phyloP scores from a whole-genome alignment of 1,140 invertebrate species.

The Aphaenogaster ashmeadi region DNA sequence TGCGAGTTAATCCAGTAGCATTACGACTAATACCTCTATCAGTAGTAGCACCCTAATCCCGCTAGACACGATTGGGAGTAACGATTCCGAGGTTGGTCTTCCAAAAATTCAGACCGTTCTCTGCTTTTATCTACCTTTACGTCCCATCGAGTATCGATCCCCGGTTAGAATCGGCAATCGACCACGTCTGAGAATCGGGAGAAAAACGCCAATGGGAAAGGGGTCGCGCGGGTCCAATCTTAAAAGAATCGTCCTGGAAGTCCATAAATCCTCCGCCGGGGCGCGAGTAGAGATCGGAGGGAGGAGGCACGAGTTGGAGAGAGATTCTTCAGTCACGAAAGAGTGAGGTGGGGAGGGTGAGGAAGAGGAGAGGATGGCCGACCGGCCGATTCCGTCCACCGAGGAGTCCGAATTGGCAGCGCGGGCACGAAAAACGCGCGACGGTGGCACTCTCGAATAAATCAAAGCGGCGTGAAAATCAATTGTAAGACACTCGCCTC shows the following conservation, averaged over 20 bases:
- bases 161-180: constrained; percentile 24
- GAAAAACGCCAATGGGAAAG: constrained; percentile 65
- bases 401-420: constrained; percentile 67
- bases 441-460: constrained; percentile 80
- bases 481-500: constrained; percentile 82
- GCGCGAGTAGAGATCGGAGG: background rate
- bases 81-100: constrained; percentile 5
- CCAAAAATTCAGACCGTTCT: constrained; percentile 1
- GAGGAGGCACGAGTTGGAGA: background rate
- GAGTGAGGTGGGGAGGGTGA: background rate
- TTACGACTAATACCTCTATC: constrained; percentile 50
- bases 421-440: constrained; percentile 80
- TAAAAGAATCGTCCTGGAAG: constrained; percentile 80
- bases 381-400: constrained; percentile 63
- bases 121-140: constrained; percentile 18
- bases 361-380: constrained; percentile 28
- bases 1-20: constrained; percentile 52
- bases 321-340: constrained; percentile 6
- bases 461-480: constrained; percentile 85
- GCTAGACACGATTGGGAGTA: background rate
- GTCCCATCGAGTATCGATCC: constrained; percentile 45
- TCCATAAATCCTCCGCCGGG: constrained; percentile 79
- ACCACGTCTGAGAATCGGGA: constrained; percentile 41
- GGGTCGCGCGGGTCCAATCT: constrained; percentile 74
- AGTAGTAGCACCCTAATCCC: constrained; percentile 24